A percentile compares a stretch with the other conserved stretches of the same genome.
Conservation (phyloP, 2,113 vertebrate genomes). For the Dolichallabes microphthalmus region DNA sequence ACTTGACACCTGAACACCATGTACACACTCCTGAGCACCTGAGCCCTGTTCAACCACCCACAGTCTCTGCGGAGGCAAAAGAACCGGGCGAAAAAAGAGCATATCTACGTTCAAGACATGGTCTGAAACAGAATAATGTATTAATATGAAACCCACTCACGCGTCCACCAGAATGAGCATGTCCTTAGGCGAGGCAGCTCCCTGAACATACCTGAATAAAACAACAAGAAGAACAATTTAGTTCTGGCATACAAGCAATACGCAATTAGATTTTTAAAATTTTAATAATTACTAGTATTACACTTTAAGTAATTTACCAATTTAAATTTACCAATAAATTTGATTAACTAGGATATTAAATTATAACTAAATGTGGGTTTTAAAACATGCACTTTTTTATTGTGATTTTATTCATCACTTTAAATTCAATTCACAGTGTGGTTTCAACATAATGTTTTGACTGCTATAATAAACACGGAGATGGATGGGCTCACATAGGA, state of each 20-base stretch:
- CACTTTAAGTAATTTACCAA: no score
- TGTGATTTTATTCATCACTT: background rate
- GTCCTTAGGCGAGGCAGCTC: constrained; percentile 96
- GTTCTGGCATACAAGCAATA: background rate
- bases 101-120: background rate
- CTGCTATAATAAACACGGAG: no score
- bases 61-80: background rate
- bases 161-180: constrained; percentile 98
- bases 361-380: background rate
- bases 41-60: constrained; percentile 2
- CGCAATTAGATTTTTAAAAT: background rate
- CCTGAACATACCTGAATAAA: constrained; percentile 91
- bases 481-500: no score
- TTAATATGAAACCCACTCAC: constrained; percentile 77
- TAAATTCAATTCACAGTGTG: background rate
- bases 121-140: constrained; percentile 34
- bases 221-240: constrained; percentile 22
- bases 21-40: constrained; percentile 10
- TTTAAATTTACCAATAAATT: no score
- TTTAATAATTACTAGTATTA: background rate
- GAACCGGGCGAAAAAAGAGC: background rate
- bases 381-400: background rate
- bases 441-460: background rate
- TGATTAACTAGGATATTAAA: background rate
- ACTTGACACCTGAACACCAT: constrained; percentile 17